Base-by-base conservation (phyloP, 2,888 invertebrate species). In the Drosophila hamatofila region DNA sequence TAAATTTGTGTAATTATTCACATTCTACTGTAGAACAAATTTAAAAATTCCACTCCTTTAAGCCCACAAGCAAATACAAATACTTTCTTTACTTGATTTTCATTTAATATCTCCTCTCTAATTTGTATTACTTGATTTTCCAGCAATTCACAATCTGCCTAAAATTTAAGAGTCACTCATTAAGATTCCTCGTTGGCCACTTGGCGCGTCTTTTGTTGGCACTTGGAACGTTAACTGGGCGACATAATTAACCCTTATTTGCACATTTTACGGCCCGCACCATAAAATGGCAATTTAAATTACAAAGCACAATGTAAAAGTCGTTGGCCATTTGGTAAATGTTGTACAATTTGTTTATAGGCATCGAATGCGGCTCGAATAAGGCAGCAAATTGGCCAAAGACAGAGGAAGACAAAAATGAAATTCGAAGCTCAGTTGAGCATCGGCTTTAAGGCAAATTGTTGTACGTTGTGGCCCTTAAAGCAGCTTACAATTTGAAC, bases 241-340 rank as follows among this genome's bases (percentile, higher is more conserved):
- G 65, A 77, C 83, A 90, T 91, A 91, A 91, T 90, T 91, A 91
- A 90, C 91, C 90, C 89, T 89, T 90, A 91, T 91, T 91, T 91
- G 91, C 87, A 79, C 88, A 85, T 82, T 91, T 91, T 90, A 91
- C 87, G 84, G 75, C 71, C 81, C 75, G 72, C 81, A 83, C 80
- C 88, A 86, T 91, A 86, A 91, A 91, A 90, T 79, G 60, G 65
- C 75, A 77, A 78, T 90, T 91, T 79, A 86, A 86, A 86, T 86
- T 82, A 80, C 82, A 63, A 70, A 68, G 63, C 54, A 72, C 72
- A 64, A 60, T 27, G 64, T 57, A 60, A 68, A 51, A 49, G 46
- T 35, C n/a, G n/a, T 58, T 30, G 21, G 48, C 56, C 56, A 78
- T 83, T 83, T 80, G 64, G 54, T 69, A 68, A 78, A 73, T 59